Base-by-base conservation (phyloP, 2,797 vertebrate species). In the Sphenodon punctatus region DNA sequence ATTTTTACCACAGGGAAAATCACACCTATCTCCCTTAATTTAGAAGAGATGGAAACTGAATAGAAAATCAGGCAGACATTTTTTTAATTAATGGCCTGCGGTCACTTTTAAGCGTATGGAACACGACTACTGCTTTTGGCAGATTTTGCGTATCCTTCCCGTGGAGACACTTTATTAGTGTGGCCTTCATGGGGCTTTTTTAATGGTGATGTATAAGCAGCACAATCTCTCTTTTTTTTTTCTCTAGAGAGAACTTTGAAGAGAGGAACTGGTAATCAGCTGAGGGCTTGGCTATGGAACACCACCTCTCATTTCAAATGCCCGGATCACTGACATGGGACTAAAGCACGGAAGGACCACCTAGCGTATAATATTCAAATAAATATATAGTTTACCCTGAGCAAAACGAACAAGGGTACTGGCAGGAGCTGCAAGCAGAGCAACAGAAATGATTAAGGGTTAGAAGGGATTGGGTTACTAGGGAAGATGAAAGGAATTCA, bases 391-490 rank as follows among this genome's bases (percentile, higher is more conserved):
- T 85, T 89, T 83, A 88, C 48, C 75, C 86, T n/a, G 53, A 82
- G 63, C 61, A 81, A 86, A 90, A 92, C 48, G 88, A 84, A 88
- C 84, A 93, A 89, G 78, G 79, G 68, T 79, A 84, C 85, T 92
- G 91, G 93, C 14, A 11, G 66, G 81, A 82, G 64, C 78, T 91
- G 92, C 93, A 89, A 93, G 88, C 23, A 88, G 89, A 93, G 90
- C 92, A 93, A 93, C 90, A 93, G 80, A 89, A 91, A 85, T 87
- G 76, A 94, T 94, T 92, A 93, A 89, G 86, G 82, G 81, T 90
- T 89, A 90, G 85, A 90, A 92, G 46, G 67, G 86, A 94, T 90
- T 94, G 93, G 91, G 92, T 93, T 95, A 91, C 87, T 30, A 89
- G 88, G 84, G 80, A 87, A 92, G 93, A 94, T 87, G 91, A 93